A percentile compares a stretch with the other conserved stretches of the same genome.
phyloP scores from a whole-genome alignment of 2,888 invertebrate species.

The Philaethria dido region DNA sequence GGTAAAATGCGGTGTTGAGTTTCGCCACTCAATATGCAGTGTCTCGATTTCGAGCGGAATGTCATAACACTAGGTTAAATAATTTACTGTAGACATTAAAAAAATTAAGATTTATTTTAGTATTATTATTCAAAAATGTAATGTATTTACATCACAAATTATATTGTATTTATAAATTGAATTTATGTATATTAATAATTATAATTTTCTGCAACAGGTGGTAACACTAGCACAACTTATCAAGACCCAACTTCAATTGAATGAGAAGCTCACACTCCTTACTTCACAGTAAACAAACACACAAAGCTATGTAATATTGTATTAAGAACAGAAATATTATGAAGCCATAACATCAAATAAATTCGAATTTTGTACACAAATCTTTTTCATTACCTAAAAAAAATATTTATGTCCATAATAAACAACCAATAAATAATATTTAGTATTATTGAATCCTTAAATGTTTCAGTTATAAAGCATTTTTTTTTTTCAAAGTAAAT shows the following conservation, averaged over 20 bases:
- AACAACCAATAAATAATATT: background rate
- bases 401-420: background rate
- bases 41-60: too few species aligned
- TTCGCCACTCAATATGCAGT: too few species aligned
- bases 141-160: too few species aligned
- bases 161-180: too few species aligned
- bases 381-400: background rate
- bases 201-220: slow-evolving; percentile 58
- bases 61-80: too few species aligned
- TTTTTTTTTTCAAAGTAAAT: too few species aligned
- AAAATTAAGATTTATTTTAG: too few species aligned
- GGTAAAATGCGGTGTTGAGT: too few species aligned
- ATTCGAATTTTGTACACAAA: slow-evolving; percentile 10
- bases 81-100: too few species aligned
- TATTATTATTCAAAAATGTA: too few species aligned
- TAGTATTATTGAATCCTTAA: background rate
- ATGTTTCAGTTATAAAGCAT: too few species aligned
- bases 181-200: background rate
- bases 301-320: background rate
- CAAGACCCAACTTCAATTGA: slow-evolving; percentile 97
- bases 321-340: background rate
- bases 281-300: slow-evolving; percentile 82
- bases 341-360: slow-evolving; percentile 3
- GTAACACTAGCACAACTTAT: slow-evolving; percentile 97
- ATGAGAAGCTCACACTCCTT: slow-evolving; percentile 96